Conservation (phyloP, 2,113 vertebrate genomes). For the Nesoenas mayeri region DNA sequence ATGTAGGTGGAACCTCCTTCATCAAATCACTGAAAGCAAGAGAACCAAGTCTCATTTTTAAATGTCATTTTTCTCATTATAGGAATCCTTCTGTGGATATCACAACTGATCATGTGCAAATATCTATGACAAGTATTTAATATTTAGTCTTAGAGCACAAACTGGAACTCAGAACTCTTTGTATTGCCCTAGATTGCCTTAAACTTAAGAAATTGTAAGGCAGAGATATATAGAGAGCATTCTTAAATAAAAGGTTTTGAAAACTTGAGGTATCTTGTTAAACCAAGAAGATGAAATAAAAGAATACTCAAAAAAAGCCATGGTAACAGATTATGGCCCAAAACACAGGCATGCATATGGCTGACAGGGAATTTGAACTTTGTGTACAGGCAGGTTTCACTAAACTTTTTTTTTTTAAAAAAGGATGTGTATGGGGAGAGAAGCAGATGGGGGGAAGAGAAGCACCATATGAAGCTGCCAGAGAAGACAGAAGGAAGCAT, state of each 20-base stretch:
- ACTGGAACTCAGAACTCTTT: not conserved
- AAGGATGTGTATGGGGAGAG: not conserved
- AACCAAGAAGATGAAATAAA: not conserved
- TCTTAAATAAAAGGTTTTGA: not conserved
- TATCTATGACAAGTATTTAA: not conserved
- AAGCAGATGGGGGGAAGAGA: slow-evolving; percentile 44
- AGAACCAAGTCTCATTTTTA: slow-evolving; percentile 29
- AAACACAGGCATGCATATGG: not conserved
- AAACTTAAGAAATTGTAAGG: not conserved
- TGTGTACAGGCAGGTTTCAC: not conserved
- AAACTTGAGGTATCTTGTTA: not conserved
- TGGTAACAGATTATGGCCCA: not conserved
- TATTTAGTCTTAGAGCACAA: not conserved
- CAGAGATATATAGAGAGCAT: not conserved
- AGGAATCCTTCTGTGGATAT: not conserved
- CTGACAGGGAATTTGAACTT: not conserved
- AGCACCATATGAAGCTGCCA: slow-evolving; percentile 59
- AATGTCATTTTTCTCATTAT: slow-evolving; percentile 14
- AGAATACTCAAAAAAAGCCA: not conserved
- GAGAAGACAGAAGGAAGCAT: slow-evolving; percentile 57
- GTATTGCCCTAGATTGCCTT: not conserved
- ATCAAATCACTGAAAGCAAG: slow-evolving; percentile 1
- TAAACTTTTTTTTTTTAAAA: not conserved
- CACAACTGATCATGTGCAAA: not conserved
- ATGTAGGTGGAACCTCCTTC: slow-evolving; percentile 33